A percentile compares a stretch with the other conserved stretches of the same genome.
phyloP scores from a whole-genome alignment of 2,113 vertebrate species.

The Coracopsis vasa region DNA sequence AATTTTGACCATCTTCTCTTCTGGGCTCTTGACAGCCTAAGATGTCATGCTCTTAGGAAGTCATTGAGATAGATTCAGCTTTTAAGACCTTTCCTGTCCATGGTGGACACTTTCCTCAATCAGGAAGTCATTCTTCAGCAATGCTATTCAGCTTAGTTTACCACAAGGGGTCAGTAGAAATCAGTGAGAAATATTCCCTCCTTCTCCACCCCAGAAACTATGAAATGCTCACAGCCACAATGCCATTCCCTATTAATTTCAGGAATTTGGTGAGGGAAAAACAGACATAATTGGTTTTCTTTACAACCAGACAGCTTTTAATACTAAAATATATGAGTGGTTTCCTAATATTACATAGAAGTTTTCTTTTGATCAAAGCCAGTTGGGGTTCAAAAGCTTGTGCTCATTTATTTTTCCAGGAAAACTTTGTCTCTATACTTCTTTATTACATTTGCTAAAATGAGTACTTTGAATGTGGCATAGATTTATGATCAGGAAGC shows the following conservation, averaged over 20 bases:
- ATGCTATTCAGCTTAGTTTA: not conserved
- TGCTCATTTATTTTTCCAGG: not conserved
- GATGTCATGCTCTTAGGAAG: not conserved
- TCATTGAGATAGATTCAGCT: not conserved
- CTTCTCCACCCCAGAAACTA: not conserved
- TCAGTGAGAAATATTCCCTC: conserved; percentile 13
- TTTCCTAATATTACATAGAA: not conserved
- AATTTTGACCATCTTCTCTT: not conserved
- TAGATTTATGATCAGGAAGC: not conserved
- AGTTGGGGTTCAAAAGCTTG: not conserved
- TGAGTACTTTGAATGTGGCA: not conserved
- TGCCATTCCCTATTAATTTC: conserved; percentile 37
- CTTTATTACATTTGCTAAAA: not conserved
- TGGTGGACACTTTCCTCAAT: not conserved
- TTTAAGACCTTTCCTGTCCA: not conserved
- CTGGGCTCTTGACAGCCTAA: not conserved
- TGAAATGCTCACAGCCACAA: not conserved
- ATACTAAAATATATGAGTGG: not conserved
- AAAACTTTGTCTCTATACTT: not conserved
- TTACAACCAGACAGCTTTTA: conserved; percentile 13
- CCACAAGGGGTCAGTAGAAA: conserved; percentile 62
- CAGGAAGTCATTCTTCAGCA: not conserved
- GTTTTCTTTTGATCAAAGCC: not conserved
- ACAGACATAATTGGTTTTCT: not conserved
- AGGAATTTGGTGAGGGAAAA: not conserved